These are phyloP conservation scores for Sus scrofa DNA, from an alignment of 2,113 vertebrate species.

Conservation along the genomic window DNA sequence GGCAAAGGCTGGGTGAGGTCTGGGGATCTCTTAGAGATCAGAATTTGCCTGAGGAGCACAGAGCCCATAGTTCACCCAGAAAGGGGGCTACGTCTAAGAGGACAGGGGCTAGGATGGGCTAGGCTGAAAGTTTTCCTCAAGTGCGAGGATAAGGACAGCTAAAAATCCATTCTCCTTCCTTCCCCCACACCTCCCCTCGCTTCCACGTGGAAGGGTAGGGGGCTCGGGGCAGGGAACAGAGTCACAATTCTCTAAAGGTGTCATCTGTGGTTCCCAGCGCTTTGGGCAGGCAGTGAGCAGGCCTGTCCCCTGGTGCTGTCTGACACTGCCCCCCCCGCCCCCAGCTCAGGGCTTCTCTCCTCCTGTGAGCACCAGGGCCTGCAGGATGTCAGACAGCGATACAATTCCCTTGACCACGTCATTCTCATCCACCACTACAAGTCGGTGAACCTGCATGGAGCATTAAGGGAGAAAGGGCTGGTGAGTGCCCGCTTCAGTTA, in stretches of 20 bases:
- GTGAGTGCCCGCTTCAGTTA: constrained; percentile 36
- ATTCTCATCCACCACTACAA: constrained; percentile 97
- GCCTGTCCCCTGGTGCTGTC: background rate
- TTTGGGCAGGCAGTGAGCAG: background rate
- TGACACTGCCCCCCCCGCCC: background rate
- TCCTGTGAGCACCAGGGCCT: constrained; percentile 94
- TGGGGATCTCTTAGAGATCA: constrained; percentile 81
- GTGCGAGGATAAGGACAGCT: constrained; percentile 3
- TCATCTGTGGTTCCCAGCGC: constrained; percentile 44
- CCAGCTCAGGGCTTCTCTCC: constrained; percentile 84
- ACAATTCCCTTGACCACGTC: constrained; percentile 97
- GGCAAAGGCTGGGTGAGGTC: constrained; percentile 34
- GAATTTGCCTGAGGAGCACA: constrained; percentile 54
- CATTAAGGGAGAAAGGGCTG: background rate
- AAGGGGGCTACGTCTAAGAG: background rate
- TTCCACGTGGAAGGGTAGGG: background rate
- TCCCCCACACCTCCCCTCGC: background rate
- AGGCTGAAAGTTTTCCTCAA: constrained; percentile 27
- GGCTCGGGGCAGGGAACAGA: constrained; percentile 21
- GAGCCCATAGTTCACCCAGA: constrained; percentile 35
- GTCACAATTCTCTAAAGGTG: constrained; percentile 48
- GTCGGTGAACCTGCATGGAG: constrained; percentile 93
- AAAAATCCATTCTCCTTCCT: constrained; percentile 49
- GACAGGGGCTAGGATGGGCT: background rate
- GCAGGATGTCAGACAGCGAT: constrained; percentile 97